phyloP scores from a whole-genome alignment of 2,888 invertebrate species.

The Eilema caniola region DNA sequence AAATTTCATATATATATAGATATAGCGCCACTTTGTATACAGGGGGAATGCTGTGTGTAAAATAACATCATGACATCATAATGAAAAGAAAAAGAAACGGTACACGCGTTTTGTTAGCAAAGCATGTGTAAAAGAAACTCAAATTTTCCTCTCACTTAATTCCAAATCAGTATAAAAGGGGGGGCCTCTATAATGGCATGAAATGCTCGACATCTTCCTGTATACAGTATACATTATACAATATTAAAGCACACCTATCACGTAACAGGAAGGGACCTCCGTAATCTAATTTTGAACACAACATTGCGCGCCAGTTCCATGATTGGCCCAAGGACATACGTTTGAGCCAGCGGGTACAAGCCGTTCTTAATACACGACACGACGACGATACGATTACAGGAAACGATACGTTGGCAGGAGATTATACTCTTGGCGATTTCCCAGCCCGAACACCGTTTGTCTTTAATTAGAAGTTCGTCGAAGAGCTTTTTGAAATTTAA shows the following conservation, averaged over 20 bases:
- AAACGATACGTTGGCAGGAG: neutral
- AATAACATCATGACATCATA: neutral
- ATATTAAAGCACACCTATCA: conserved; percentile 40
- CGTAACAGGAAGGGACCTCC: conserved; percentile 45
- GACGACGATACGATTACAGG: conserved; percentile 7
- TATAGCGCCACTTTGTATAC: neutral
- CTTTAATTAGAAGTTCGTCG: too few relatives aligned
- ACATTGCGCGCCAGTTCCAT: conserved; percentile 35
- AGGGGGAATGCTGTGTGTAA: neutral
- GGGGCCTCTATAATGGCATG: conserved; percentile 9
- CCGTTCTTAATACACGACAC: conserved; percentile 16
- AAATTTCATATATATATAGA: neutral
- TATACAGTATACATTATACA: conserved; percentile 28
- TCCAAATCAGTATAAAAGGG: conserved; percentile 6
- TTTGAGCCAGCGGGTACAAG: conserved; percentile 29
- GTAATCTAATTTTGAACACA: conserved; percentile 47
- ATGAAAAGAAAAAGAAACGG: neutral
- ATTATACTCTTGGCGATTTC: too few relatives aligned
- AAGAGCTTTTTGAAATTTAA: too few relatives aligned
- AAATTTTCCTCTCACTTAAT: neutral
- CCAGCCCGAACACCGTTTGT: too few relatives aligned
- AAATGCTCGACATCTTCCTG: conserved; percentile 18
- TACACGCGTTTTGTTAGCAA: neutral
- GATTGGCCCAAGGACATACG: conserved; percentile 44
- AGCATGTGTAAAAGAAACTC: neutral